These are phyloP conservation scores for Tetraodon nigroviridis DNA, from an alignment of 2,113 vertebrate species.

Conservation along the genomic window DNA sequence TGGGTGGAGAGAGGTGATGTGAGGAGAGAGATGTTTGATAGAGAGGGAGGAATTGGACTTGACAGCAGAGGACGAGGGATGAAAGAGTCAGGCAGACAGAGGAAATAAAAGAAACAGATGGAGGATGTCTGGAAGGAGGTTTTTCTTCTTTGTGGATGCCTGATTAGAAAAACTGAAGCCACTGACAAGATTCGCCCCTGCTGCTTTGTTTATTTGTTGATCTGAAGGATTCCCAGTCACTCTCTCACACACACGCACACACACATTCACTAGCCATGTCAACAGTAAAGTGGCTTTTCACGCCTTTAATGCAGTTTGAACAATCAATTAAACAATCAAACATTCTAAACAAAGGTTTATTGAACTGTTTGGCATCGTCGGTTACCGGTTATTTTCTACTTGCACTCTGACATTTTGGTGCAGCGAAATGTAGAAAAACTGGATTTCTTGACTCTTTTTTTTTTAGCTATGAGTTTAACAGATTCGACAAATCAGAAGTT, in stretches of 20 bases:
- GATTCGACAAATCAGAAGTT: too few species aligned
- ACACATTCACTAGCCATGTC: background rate
- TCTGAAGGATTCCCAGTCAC: constrained; percentile 46
- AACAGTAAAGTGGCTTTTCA: too few species aligned
- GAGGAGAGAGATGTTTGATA: constrained; percentile 27
- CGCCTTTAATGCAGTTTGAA: too few species aligned
- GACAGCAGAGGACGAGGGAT: constrained; percentile 43
- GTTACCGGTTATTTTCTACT: too few species aligned
- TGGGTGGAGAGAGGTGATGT: constrained; percentile 17
- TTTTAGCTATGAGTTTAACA: too few species aligned
- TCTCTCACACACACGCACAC: constrained; percentile 5
- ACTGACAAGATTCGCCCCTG: constrained; percentile 38
- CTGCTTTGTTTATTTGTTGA: constrained; percentile 54
- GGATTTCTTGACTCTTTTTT: too few species aligned
- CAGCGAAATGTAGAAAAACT: too few species aligned
- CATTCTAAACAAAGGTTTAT: too few species aligned
- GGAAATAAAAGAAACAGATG: constrained; percentile 17
- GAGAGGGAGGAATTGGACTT: constrained; percentile 31
- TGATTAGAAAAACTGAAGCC: constrained; percentile 7
- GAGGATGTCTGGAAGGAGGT: constrained; percentile 30
- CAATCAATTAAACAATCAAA: too few species aligned
- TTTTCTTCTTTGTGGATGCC: background rate
- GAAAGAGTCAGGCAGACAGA: constrained; percentile 17
- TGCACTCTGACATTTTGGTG: too few species aligned
- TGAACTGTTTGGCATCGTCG: too few species aligned